Percentiles rank a stretch among this genome's conserved stretches.
Evolutionary conservation across 2,113 vertebrate species (phyloP).

Genomic region (Psophia crepitans): DNA sequence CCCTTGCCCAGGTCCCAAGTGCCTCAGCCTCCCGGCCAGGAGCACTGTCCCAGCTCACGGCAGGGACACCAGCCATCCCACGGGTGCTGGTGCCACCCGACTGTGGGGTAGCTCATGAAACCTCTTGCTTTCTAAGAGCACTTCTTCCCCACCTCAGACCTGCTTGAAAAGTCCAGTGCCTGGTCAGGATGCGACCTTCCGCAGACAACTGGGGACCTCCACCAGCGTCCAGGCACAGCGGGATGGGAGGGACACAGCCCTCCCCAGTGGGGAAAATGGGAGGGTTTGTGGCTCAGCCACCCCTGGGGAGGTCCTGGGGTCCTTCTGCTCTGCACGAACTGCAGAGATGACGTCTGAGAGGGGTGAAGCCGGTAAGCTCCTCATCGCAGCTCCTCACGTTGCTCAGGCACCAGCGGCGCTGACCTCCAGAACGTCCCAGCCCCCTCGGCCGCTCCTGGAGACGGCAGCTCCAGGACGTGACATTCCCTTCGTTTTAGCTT

Average conservation of each 20-base stretch:
- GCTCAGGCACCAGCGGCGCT: background rate
- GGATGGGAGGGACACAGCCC: background rate
- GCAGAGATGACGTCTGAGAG: background rate
- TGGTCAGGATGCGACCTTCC: background rate
- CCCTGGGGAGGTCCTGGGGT: background rate
- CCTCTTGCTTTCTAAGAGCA: accelerated
- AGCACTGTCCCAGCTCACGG: background rate
- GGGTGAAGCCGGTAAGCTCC: background rate
- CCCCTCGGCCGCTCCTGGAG: background rate
- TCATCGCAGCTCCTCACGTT: background rate
- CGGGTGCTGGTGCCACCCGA: accelerated
- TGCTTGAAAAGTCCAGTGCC: background rate
- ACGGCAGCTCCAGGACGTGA: background rate
- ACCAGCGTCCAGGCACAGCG: accelerated
- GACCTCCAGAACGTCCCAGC: background rate
- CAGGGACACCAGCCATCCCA: background rate
- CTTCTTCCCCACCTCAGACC: background rate
- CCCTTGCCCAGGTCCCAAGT: background rate
- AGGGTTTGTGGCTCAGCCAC: background rate
- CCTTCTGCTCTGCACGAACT: background rate
- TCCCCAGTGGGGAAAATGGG: background rate
- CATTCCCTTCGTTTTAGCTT: slow-evolving; percentile 28
- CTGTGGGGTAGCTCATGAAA: accelerated
- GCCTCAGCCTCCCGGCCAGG: accelerated
- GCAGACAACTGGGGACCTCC: background rate